Conservation (phyloP, 2,888 invertebrate species). For the Calephelis perditalis region DNA sequence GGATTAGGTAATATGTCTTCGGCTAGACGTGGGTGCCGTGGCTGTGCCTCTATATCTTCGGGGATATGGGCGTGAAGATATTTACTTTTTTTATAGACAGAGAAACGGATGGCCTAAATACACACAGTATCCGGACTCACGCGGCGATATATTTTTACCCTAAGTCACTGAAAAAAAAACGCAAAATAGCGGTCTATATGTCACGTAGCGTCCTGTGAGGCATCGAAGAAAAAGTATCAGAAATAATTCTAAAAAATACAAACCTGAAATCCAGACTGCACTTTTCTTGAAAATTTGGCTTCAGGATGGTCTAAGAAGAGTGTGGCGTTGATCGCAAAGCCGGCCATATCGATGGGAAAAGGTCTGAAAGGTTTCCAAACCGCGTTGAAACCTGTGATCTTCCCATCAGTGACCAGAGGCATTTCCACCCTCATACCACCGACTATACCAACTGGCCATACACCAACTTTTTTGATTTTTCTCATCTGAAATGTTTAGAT, state of each 20-base stretch:
- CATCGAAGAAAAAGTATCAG: too few species aligned
- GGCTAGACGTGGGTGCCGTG: too few species aligned
- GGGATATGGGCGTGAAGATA: too few species aligned
- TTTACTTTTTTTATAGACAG: too few species aligned
- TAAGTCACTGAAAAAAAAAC: too few species aligned
- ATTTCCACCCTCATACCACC: slow-evolving; percentile 96
- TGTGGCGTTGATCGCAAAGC: slow-evolving; percentile 91
- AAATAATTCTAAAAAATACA: slow-evolving; percentile 15
- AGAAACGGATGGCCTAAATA: too few species aligned
- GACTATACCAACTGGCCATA: slow-evolving; percentile 97
- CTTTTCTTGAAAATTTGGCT: slow-evolving; percentile 89
- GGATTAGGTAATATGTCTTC: too few species aligned
- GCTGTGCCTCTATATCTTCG: too few species aligned
- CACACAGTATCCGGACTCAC: too few species aligned
- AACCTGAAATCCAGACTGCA: slow-evolving; percentile 90
- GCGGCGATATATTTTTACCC: too few species aligned
- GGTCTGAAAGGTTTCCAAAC: slow-evolving; percentile 94
- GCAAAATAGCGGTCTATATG: too few species aligned
- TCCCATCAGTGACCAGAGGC: slow-evolving; percentile 83
- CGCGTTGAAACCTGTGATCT: slow-evolving; percentile 79
- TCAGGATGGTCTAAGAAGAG: slow-evolving; percentile 84
- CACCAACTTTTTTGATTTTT: slow-evolving; percentile 89
- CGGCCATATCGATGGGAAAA: slow-evolving; percentile 99
- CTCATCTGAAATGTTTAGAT: slow-evolving; percentile 81
- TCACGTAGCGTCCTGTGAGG: too few species aligned